A percentile compares a stretch with the other conserved stretches of the same genome.
Conservation (phyloP, 2,888 invertebrate genomes). For the Heliconius hortense region DNA sequence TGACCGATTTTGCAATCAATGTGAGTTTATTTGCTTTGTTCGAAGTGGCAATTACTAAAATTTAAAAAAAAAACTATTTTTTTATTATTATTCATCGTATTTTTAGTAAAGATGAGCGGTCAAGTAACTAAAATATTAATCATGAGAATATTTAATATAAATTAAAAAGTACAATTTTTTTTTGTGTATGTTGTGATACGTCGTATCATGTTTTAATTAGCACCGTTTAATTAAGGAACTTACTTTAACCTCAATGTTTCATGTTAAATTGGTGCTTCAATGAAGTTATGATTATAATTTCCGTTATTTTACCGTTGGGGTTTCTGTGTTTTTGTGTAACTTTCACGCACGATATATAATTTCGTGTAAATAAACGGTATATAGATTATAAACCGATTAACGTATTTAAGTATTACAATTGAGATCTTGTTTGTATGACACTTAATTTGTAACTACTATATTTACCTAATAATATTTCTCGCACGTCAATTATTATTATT, state of each 20-base stretch:
- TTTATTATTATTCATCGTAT: neutral
- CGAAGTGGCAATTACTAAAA: neutral
- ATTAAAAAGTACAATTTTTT: neutral
- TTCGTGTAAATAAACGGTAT: slow-evolving; percentile 13
- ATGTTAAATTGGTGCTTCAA: slow-evolving; percentile 20
- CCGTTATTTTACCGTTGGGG: slow-evolving; percentile 39
- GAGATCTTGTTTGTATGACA: neutral
- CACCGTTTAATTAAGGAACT: neutral
- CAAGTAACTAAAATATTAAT: neutral
- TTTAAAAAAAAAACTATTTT: neutral
- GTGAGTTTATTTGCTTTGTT: neutral
- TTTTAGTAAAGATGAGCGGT: neutral
- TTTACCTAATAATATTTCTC: neutral
- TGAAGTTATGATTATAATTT: slow-evolving; percentile 45
- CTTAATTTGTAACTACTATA: neutral
- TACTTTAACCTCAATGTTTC: neutral
- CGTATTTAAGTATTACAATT: neutral
- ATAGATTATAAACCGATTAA: slow-evolving; percentile 15
- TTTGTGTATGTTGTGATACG: neutral
- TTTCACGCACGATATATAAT: slow-evolving; percentile 33
- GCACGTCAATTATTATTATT: neutral
- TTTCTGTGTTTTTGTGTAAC: slow-evolving; percentile 34
- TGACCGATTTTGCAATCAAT: neutral
- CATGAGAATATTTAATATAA: neutral
- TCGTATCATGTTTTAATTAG: neutral